A percentile compares a stretch with the other conserved stretches of the same genome.
Evolutionary conservation across 2,113 vertebrate genomes (phyloP).

Genomic region (Noctilio leporinus): DNA sequence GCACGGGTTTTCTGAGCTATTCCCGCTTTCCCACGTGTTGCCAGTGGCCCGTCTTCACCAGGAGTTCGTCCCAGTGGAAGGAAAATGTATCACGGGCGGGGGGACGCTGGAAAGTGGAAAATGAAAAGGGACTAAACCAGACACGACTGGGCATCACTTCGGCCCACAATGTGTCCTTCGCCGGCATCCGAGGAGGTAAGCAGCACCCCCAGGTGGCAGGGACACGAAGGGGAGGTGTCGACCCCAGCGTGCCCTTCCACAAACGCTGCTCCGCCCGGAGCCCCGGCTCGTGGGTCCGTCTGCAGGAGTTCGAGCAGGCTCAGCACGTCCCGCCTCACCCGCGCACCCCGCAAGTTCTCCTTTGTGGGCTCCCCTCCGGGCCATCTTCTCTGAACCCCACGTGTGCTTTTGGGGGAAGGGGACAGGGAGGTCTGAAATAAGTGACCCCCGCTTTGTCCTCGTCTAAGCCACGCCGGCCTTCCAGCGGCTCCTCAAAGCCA

Average conservation of each 20-base stretch:
- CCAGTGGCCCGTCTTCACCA: not conserved
- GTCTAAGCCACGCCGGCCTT: not conserved
- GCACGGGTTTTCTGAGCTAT: not conserved
- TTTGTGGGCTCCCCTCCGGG: not conserved
- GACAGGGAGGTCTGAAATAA: not conserved
- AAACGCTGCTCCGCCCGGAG: too few species aligned
- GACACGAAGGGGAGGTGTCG: not conserved
- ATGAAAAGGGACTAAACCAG: not conserved
- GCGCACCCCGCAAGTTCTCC: not conserved
- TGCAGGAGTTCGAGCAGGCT: not conserved
- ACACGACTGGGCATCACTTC: not conserved
- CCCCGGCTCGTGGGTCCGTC: not conserved
- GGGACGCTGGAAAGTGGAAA: not conserved
- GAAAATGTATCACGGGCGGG: not conserved
- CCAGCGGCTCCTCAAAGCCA: not conserved
- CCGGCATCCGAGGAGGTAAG: not conserved
- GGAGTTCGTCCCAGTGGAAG: not conserved
- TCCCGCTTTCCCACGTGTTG: too few species aligned
- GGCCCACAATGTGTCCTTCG: not conserved
- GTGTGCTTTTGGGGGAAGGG: not conserved
- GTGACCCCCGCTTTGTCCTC: not conserved
- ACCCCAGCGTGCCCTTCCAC: not conserved
- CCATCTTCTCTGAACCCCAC: not conserved
- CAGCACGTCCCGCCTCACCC: too few species aligned
- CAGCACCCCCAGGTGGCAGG: not conserved